Conservation (phyloP, 1,140 invertebrate species). For the Belonocnema kinseyi region DNA sequence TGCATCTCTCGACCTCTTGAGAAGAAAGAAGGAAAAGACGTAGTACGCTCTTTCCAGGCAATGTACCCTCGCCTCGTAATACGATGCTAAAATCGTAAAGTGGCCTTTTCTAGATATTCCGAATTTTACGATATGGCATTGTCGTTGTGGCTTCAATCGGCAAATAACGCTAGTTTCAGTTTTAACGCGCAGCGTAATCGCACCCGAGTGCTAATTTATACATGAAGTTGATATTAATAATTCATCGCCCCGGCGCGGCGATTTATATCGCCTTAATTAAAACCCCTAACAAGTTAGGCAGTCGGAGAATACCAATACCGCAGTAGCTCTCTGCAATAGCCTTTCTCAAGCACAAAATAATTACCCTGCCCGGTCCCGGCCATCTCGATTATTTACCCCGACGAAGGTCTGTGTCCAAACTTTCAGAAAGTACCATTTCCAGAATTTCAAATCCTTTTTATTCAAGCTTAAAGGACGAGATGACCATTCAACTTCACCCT, state of each 20-base stretch:
- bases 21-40: not conserved
- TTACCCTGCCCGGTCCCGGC: conserved; percentile 52
- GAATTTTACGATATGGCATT: conserved; percentile 59
- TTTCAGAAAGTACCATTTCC: conserved; percentile 39
- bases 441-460: conserved; percentile 41
- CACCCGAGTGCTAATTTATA: conserved; percentile 71
- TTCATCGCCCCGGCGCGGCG: conserved; percentile 67
- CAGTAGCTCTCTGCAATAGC: conserved; percentile 56
- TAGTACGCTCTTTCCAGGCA: conserved; percentile 10
- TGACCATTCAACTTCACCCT: not conserved
- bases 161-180: conserved; percentile 69
- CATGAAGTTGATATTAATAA: conserved; percentile 75
- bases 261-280: conserved; percentile 75
- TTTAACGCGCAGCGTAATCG: conserved; percentile 63
- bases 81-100: conserved; percentile 41
- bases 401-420: conserved; percentile 45
- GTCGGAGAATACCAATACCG: conserved; percentile 71
- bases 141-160: conserved; percentile 43
- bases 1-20: not conserved
- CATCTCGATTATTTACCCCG: conserved; percentile 55
- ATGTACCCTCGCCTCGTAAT: conserved; percentile 38
- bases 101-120: conserved; percentile 40
- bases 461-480: conserved; percentile 32
- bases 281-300: conserved; percentile 74
- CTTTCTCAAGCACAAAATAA: conserved; percentile 57